Base-by-base conservation (phyloP, 2,888 invertebrate genomes). In the Alentia gelatinosa region DNA sequence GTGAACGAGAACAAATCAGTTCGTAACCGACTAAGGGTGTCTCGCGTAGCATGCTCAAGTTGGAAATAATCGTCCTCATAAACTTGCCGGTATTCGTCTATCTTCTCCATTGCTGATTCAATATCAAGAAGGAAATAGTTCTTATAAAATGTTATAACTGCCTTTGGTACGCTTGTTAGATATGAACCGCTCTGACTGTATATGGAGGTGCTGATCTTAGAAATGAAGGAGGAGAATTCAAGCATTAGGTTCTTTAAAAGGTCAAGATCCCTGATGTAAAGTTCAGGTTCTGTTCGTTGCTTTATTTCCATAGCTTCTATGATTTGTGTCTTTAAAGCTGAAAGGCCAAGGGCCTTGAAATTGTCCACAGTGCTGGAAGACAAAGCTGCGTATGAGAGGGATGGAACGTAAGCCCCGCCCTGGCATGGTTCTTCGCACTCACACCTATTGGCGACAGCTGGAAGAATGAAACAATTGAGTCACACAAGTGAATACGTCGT, bases 341-440 rank as follows among this genome's bases (percentile, higher is more conserved):
- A 3, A 1, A 84, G 30, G 4, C 40, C 84, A 5, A 9, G 5
- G 5, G 40, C 26, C 26, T 40, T 47, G 5, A 84, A n/a, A 3
- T 47, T 84, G 84, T 84, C 84, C 7, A 84, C 84, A 40, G n/a
- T 15, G 30, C 84, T 84, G 84, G 40, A 40, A 19, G 84, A 84
- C 12, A 84, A n/a, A 1, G 39, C 26, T 7, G 84, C 84, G 26
- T 84, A 84, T 12, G 84, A 84, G 26, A 84, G 42, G 4, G 84
- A 37, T 7, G 84, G 84, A 5, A 15, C 26, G 84, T 84, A 84
- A n/a, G 84, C 84, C 12, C 84, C 84, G 3, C 84, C 84, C 5
- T n/a, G 1, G n/a, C 84, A 84, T 5, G 84, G 84, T 30, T 84
- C 84, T n/a, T 42, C 42, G n/a, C 84, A 84, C 7, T 40, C 84